Evolutionary conservation across 2,797 vertebrate genomes (phyloP).

Genomic region (Psittacula derbiana): DNA sequence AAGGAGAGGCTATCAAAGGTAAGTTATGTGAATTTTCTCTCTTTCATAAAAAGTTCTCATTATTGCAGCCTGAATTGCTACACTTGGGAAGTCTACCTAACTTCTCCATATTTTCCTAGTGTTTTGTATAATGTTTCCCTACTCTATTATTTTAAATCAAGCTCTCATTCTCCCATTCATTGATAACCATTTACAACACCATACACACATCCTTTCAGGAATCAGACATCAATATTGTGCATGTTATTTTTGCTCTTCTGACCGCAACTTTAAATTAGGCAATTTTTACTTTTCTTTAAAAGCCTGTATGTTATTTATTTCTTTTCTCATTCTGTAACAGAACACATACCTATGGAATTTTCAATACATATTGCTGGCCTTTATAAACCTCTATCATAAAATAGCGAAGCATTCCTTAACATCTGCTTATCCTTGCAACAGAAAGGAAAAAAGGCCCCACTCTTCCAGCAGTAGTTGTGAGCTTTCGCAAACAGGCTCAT

Average conservation of each 20-base stretch:
- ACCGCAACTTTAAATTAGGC: background rate
- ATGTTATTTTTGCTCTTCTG: background rate
- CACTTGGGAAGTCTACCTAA: background rate
- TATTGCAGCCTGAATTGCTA: background rate
- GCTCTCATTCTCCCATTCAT: background rate
- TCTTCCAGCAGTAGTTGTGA: background rate
- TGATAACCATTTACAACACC: background rate
- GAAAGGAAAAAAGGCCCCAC: background rate
- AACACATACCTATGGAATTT: constrained; percentile 21
- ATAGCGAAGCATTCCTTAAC: background rate
- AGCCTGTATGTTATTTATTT: constrained; percentile 18
- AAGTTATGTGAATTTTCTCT: constrained; percentile 10
- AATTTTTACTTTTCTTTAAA: background rate
- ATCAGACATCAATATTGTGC: background rate
- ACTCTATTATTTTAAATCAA: background rate
- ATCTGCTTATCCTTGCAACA: constrained; percentile 39
- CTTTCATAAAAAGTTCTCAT: background rate
- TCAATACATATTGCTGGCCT: background rate
- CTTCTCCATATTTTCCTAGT: background rate
- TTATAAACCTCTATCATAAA: constrained; percentile 35
- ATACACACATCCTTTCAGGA: background rate
- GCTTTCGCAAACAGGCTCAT: background rate
- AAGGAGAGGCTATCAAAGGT: background rate
- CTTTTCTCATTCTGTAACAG: constrained; percentile 25
- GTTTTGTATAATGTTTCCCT: background rate